phyloP scores from a whole-genome alignment of 2,888 invertebrate genomes.

The Clostera curtula region DNA sequence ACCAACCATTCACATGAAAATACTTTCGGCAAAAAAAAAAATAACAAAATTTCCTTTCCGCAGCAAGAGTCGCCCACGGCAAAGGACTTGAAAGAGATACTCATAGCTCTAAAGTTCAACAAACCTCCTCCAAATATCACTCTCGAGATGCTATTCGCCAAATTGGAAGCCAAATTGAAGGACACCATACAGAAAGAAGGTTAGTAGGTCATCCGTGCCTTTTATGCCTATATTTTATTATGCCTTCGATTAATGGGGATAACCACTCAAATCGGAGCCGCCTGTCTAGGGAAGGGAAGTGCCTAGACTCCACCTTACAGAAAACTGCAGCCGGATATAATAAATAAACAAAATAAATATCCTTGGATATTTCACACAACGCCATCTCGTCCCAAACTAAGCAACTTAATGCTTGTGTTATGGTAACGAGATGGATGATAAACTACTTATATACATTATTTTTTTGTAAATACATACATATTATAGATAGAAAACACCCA shows the following conservation, averaged over 20 bases:
- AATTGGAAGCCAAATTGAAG: slow-evolving; percentile 81
- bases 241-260: not conserved
- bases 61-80: slow-evolving; percentile 91
- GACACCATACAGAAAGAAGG: slow-evolving; percentile 77
- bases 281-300: no score
- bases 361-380: no score
- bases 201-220: slow-evolving; percentile 14
- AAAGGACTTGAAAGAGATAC: slow-evolving; percentile 82
- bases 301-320: no score
- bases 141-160: slow-evolving; percentile 83
- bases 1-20: not conserved
- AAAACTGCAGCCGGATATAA: no score
- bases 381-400: no score
- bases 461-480: no score
- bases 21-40: not conserved
- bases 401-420: no score
- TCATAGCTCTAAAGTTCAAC: slow-evolving; percentile 86
- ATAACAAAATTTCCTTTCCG: slow-evolving; percentile 19
- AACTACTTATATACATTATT: no score
- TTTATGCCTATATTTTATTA: not conserved
- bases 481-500: no score
- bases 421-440: no score
- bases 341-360: no score
- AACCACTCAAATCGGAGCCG: no score
- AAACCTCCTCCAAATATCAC: slow-evolving; percentile 92